phyloP scores from a whole-genome alignment of 2,113 vertebrate genomes.

The Electrona antarctica region DNA sequence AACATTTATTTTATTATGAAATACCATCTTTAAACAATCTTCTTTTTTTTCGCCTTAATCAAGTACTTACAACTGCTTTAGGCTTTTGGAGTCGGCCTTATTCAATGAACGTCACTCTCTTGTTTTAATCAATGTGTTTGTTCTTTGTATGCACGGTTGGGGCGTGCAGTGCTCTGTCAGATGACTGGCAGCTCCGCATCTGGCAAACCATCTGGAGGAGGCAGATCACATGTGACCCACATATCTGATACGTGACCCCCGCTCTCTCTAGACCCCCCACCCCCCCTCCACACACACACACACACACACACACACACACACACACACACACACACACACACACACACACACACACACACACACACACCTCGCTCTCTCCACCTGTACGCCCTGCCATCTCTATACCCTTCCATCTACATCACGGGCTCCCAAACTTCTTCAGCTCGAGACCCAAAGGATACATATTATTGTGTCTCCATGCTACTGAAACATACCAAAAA shows the following conservation, averaged over 20 bases:
- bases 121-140: slow-evolving; percentile 31
- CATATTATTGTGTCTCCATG: too few species aligned
- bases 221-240: slow-evolving; percentile 67
- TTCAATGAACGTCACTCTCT: slow-evolving; percentile 25
- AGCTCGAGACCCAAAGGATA: too few species aligned
- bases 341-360: slow-evolving; percentile 63
- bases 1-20: too few species aligned
- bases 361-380: slow-evolving; percentile 74
- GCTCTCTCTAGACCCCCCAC: background rate
- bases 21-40: too few species aligned
- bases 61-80: too few species aligned
- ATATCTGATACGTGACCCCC: slow-evolving; percentile 58
- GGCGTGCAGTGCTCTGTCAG: slow-evolving; percentile 48
- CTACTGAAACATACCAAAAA: too few species aligned
- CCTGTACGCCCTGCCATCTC: background rate
- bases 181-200: slow-evolving; percentile 65
- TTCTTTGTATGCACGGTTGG: slow-evolving; percentile 58
- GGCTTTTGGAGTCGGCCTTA: background rate
- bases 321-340: slow-evolving; percentile 65
- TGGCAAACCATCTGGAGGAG: slow-evolving; percentile 73
- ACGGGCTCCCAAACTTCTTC: too few species aligned
- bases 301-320: slow-evolving; percentile 66
- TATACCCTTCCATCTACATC: too few species aligned
- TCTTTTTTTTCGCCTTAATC: too few species aligned
- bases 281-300: slow-evolving; percentile 64